Conservation (phyloP, 1,140 invertebrate genomes). For the Diachasmimorpha longicaudata region DNA sequence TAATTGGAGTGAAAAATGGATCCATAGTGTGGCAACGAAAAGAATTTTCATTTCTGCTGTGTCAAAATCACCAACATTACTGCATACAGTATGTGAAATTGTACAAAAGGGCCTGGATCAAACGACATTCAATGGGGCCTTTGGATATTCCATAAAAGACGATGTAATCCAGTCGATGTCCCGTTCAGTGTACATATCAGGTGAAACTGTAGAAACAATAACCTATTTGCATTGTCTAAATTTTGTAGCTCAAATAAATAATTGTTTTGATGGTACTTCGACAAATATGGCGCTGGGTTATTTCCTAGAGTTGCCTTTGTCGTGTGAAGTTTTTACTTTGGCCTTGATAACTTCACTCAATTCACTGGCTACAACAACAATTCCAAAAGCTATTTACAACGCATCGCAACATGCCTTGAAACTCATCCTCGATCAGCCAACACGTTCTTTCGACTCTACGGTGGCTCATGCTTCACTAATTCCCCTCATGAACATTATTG, state of each 20-base stretch:
- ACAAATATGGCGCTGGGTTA: slow-evolving; percentile 29
- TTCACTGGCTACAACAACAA: slow-evolving; percentile 40
- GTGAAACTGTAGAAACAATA: slow-evolving; percentile 51
- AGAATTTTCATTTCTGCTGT: slow-evolving; percentile 44
- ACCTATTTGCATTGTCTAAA: slow-evolving; percentile 55
- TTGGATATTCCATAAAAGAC: slow-evolving; percentile 43
- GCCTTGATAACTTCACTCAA: slow-evolving; percentile 46
- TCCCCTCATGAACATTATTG: slow-evolving; percentile 38
- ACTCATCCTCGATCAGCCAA: slow-evolving; percentile 43
- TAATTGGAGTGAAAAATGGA: slow-evolving; percentile 54
- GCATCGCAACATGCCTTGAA: slow-evolving; percentile 41
- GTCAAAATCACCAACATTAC: slow-evolving; percentile 47
- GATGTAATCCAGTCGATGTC: slow-evolving; percentile 37
- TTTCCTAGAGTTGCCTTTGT: slow-evolving; percentile 36
- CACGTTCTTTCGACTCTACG: slow-evolving; percentile 42
- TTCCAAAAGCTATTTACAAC: slow-evolving; percentile 48
- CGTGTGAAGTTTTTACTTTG: slow-evolving; percentile 46
- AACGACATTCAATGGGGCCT: slow-evolving; percentile 24
- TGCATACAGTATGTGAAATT: slow-evolving; percentile 39
- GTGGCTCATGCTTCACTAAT: slow-evolving; percentile 49
- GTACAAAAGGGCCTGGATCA: slow-evolving; percentile 42
- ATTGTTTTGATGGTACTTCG: slow-evolving; percentile 45
- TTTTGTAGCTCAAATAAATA: slow-evolving; percentile 48
- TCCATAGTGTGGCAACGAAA: slow-evolving; percentile 46
- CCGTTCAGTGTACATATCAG: slow-evolving; percentile 46